phyloP scores from a whole-genome alignment of 2,797 vertebrate species.

The Prionace glauca region DNA sequence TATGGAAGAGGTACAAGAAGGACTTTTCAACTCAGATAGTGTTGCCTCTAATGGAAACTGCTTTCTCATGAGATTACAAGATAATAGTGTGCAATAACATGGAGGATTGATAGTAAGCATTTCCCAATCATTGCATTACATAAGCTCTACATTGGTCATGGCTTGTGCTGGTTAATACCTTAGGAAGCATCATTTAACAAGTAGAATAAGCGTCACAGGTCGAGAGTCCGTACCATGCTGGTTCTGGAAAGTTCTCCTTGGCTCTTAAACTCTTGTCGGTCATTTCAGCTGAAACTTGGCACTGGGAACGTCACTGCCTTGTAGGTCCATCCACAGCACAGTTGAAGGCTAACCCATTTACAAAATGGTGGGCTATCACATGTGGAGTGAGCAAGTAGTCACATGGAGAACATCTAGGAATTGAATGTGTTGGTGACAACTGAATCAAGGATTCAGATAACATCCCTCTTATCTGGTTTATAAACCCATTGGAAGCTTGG shows the following conservation, averaged over 20 bases:
- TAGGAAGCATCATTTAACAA: not conserved
- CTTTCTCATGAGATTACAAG: constrained; percentile 1
- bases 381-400: not conserved
- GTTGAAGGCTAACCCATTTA: not conserved
- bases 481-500: not conserved
- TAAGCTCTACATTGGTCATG: not conserved
- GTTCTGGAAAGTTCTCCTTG: not conserved
- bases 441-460: not conserved
- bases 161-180: not conserved
- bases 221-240: not conserved
- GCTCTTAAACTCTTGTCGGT: not conserved
- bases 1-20: not conserved
- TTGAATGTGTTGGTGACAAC: too few relatives aligned
- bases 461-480: not conserved
- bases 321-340: not conserved
- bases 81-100: not conserved
- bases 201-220: not conserved
- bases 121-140: not conserved
- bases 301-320: not conserved
- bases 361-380: not conserved
- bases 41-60: not conserved
- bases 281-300: not conserved
- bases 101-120: not conserved
- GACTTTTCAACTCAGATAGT: not conserved
- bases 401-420: not conserved